These are phyloP conservation scores for Astreopora myriophthalma DNA, from an alignment of 64 coral and sea anemone genomes.

Conservation along the genomic window DNA sequence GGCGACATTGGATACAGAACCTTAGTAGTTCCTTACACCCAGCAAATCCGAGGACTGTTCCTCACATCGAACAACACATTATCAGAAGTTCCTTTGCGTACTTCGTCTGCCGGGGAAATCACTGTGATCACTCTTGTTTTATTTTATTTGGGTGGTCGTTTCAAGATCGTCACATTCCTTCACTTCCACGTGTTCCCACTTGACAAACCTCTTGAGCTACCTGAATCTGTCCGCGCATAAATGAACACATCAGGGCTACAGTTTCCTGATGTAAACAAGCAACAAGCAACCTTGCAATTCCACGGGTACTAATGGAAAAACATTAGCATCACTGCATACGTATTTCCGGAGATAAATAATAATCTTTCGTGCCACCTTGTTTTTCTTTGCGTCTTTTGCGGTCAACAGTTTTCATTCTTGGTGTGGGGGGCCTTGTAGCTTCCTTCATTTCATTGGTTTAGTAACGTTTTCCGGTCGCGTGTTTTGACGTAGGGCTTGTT, in stretches of 20 bases:
- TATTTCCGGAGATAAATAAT: neutral
- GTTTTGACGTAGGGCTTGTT: conserved; percentile 11
- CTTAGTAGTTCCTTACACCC: neutral
- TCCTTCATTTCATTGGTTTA: neutral
- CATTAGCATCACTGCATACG: neutral
- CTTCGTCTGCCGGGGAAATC: neutral
- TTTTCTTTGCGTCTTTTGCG: neutral
- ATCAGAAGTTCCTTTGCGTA: neutral
- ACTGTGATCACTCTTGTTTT: neutral
- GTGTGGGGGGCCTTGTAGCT: neutral
- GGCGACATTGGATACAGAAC: neutral
- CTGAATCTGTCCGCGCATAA: neutral
- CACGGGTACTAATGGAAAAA: neutral
- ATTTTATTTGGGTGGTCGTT: neutral
- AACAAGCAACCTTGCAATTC: neutral
- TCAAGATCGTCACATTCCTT: neutral
- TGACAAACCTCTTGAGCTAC: neutral
- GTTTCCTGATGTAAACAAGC: conserved; percentile 13
- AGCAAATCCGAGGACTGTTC: too few relatives aligned
- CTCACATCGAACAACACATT: neutral
- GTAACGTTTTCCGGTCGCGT: neutral
- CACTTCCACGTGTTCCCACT: neutral
- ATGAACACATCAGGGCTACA: neutral
- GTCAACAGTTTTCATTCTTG: neutral
- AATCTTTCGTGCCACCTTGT: neutral